Conservation (phyloP, 2,888 invertebrate genomes). For the Argyresthia goedartella region DNA sequence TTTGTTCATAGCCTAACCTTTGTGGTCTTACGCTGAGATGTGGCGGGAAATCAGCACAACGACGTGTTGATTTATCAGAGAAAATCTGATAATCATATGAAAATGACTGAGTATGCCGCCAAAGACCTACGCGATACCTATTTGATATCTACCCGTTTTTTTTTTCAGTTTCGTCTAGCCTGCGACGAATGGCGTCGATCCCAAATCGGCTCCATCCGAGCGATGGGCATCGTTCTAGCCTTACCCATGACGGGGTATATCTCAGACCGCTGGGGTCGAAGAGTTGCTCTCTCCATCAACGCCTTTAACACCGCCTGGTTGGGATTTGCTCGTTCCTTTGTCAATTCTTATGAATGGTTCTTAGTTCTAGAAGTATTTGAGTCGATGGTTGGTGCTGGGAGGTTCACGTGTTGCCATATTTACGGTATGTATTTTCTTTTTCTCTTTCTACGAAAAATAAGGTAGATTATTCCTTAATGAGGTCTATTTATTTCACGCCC, state of each 20-base stretch:
- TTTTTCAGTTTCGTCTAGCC: slow-evolving; percentile 70
- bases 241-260: slow-evolving; percentile 78
- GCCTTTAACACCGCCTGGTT: slow-evolving; percentile 74
- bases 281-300: slow-evolving; percentile 71
- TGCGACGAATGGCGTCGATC: slow-evolving; percentile 81
- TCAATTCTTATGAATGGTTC: slow-evolving; percentile 78
- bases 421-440: slow-evolving; percentile 58
- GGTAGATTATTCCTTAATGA: too few species aligned
- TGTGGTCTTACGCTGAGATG: too few species aligned
- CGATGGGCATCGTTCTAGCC: slow-evolving; percentile 78
- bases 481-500: slow-evolving; percentile 27
- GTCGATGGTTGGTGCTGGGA: slow-evolving; percentile 76
- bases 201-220: slow-evolving; percentile 80
- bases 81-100: too few species aligned
- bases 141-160: too few species aligned
- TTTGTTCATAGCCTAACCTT: too few species aligned
- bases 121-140: too few species aligned
- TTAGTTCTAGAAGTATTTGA: slow-evolving; percentile 79
- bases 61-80: too few species aligned
- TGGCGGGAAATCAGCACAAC: too few species aligned
- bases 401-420: slow-evolving; percentile 80
- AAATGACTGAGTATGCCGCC: too few species aligned
- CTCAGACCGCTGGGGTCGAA: slow-evolving; percentile 81
- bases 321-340: slow-evolving; percentile 77
- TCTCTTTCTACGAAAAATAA: too few species aligned